Percentiles rank a stretch among this genome's conserved stretches.
phyloP scores from a whole-genome alignment of 2,113 vertebrate species.

The Elaphurus davidianus region DNA sequence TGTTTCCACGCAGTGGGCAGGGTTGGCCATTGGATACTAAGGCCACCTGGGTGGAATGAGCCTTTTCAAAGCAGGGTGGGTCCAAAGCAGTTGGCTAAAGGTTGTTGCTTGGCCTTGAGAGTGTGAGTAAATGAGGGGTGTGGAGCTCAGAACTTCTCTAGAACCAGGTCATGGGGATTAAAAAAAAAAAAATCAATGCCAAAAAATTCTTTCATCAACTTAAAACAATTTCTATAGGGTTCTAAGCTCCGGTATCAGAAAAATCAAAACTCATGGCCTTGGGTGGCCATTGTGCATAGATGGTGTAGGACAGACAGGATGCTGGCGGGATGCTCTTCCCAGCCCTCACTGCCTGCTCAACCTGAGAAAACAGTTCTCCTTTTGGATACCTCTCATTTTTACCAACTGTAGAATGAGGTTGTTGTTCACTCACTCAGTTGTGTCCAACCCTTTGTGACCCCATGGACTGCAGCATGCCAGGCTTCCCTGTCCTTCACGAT shows the following conservation, averaged over 20 bases:
- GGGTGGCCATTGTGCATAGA: background rate
- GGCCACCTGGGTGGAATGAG: constrained; percentile 12
- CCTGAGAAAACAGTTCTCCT: background rate
- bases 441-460: background rate
- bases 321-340: background rate
- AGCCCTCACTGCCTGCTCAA: no score
- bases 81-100: background rate
- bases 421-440: background rate
- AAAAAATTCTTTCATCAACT: background rate
- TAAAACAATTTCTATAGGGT: background rate
- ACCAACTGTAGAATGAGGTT: background rate
- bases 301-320: no score
- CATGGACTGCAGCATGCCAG: background rate
- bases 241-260: background rate
- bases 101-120: background rate
- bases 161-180: background rate
- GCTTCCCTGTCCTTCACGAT: background rate
- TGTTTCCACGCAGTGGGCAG: background rate
- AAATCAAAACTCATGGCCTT: background rate
- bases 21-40: background rate
- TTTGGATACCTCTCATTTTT: background rate
- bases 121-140: background rate
- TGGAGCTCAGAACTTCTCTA: background rate
- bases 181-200: background rate
- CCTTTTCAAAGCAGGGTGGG: background rate